phyloP scores from a whole-genome alignment of 2,797 vertebrate genomes.

The Rhinatrema bivittatum region DNA sequence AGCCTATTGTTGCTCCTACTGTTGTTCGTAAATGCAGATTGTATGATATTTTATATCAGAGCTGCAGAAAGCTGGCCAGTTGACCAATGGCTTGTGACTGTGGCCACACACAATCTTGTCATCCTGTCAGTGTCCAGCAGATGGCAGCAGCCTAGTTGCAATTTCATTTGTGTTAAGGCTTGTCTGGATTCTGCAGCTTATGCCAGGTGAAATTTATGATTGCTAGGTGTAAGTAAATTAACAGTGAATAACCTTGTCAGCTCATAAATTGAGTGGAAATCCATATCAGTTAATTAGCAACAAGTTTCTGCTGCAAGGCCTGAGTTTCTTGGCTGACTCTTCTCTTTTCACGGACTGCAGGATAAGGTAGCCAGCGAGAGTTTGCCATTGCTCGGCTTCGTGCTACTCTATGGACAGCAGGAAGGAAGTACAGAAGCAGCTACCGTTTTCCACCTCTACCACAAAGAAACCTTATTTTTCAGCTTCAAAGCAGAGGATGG shows the following conservation, averaged over 20 bases:
- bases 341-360: conserved; percentile 49
- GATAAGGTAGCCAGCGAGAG: conserved; percentile 87
- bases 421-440: conserved; percentile 57
- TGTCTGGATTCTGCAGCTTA: neutral
- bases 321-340: no score
- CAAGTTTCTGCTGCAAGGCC: neutral
- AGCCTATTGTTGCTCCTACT: no score
- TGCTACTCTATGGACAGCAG: conserved; percentile 70
- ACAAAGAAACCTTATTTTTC: conserved; percentile 91
- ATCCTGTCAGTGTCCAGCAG: no score
- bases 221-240: conserved; percentile 4
- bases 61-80: no score
- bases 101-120: no score
- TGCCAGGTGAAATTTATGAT: conserved; percentile 3
- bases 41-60: no score
- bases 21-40: no score
- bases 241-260: neutral
- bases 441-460: conserved; percentile 86
- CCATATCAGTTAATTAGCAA: neutral
- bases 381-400: conserved; percentile 90
- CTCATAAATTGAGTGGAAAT: conserved; percentile 5
- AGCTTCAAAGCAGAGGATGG: conserved; percentile 85
- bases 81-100: no score
- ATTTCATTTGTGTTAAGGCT: neutral
- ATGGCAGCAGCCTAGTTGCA: neutral